These are phyloP conservation scores for Argya squamiceps DNA, from an alignment of 2,797 vertebrate genomes.

Conservation along the genomic window DNA sequence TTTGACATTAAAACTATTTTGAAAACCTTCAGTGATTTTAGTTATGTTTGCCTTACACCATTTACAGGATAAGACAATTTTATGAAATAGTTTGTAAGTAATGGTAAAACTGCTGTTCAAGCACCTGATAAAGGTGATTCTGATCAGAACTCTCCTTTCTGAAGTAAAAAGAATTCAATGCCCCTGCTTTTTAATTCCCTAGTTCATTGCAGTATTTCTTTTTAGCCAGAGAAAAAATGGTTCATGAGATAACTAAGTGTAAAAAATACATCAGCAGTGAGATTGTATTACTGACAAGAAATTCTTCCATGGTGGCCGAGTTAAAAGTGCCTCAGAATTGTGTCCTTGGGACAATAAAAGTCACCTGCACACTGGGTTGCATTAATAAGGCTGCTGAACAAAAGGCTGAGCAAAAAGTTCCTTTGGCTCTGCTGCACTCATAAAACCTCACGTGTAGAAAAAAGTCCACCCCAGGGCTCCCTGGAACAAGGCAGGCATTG, in stretches of 20 bases:
- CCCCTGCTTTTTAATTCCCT: neutral
- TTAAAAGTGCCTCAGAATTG: neutral
- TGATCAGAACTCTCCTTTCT: neutral
- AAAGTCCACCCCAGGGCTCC: neutral
- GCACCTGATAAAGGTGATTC: neutral
- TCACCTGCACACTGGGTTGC: neutral
- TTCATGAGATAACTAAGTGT: neutral
- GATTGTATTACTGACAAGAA: neutral
- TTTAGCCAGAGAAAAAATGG: neutral
- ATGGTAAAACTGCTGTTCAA: neutral
- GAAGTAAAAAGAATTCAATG: neutral
- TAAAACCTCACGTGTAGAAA: neutral
- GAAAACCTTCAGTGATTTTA: neutral
- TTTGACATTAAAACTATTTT: neutral
- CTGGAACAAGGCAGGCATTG: neutral
- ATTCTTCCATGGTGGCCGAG: neutral
- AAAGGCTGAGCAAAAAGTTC: neutral
- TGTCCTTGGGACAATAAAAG: neutral
- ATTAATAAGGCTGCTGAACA: neutral
- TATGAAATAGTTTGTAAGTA: neutral
- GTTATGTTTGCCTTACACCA: neutral
- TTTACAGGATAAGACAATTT: neutral
- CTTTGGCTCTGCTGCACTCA: neutral
- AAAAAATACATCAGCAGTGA: neutral
- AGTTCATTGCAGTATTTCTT: neutral